Evolutionary conservation across 1,140 invertebrate species (phyloP).

Genomic region (Hyposmocoma kahamanoa): DNA sequence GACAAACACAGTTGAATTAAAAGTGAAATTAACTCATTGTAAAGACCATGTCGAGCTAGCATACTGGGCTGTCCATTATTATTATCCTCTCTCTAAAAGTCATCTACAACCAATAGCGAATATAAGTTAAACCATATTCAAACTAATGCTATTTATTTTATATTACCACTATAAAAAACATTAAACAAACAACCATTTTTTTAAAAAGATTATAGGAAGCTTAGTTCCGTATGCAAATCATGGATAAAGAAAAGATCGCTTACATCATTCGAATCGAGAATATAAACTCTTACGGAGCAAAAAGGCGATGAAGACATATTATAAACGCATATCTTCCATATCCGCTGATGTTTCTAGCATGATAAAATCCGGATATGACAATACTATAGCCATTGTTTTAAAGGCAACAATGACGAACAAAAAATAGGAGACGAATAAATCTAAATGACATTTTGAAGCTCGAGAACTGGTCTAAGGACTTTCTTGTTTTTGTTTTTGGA

Average conservation of each 20-base stretch:
- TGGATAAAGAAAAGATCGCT: constrained; percentile 20
- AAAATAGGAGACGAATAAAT: constrained; percentile 63
- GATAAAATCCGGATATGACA: constrained; percentile 67
- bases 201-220: too few relatives aligned
- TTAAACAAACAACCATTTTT: too few relatives aligned
- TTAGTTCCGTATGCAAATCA: constrained; percentile 23
- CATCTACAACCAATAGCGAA: too few relatives aligned
- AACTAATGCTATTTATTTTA: too few relatives aligned
- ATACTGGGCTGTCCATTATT: too few relatives aligned
- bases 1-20: too few relatives aligned
- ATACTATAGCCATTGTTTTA: constrained; percentile 58
- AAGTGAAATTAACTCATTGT: too few relatives aligned
- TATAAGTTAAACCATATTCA: too few relatives aligned
- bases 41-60: too few relatives aligned
- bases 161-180: too few relatives aligned
- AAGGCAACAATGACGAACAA: constrained; percentile 61
- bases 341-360: constrained; percentile 67
- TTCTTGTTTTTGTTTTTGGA: constrained; percentile 8
- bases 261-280: constrained; percentile 29
- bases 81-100: too few relatives aligned
- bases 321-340: constrained; percentile 63
- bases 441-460: constrained; percentile 50
- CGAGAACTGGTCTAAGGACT: constrained; percentile 35
- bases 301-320: constrained; percentile 58
- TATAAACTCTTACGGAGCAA: constrained; percentile 41